Evolutionary conservation across 1,140 invertebrate genomes (phyloP), one percentile per base, ranked within the genome.

Genomic region (Habropoda laboriosa): DNA sequence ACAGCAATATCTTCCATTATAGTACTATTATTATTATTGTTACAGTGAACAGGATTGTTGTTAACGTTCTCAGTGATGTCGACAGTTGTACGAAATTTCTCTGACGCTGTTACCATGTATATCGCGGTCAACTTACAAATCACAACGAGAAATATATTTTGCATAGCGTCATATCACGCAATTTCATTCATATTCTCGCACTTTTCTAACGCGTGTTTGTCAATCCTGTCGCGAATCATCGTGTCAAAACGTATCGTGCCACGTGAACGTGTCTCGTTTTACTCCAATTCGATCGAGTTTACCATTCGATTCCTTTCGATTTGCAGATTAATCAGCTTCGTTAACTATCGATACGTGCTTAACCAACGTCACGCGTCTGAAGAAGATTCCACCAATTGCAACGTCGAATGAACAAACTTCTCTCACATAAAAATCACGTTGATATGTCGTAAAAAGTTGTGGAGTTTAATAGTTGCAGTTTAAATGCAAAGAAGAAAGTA

Each of bases 101-200:
- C 27, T 16, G n/a, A 32, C 51, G 32, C 67, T 60, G 32, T 71
- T 61, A 60, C n/a, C 40, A 71, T 51, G 35, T 51, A 61, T 21
- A 78, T 78, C 67, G 21, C 66, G 24, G 47, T 58, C 27, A 78
- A 61, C 55, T 51, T 49, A 57, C 75, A 71, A 78, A 60, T 49
- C 75, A 78, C 75, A 60, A 60, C 40, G 38, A 61, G 24, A 38
- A 78, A 78, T 78, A 71, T 78, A 73, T 79, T 73, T 72, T 55
- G 77, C 68, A 79, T 73, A 72, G 77, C 68, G 58, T 79, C 77
- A 72, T 79, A 79, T 79, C 77, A 79, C 47, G 49, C 30, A 45
- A n/a, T 16, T 63, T 73, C 68, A 32, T 63, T 55, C 18, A 21
- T 55, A 45, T 27, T 73, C 27, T 79, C 58, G 49, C 77, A 64